Percentiles rank a stretch among this genome's conserved stretches.
These are phyloP conservation scores for Gordius sp. DNA, from an alignment of 2,888 invertebrate genomes.

Conservation along the genomic window DNA sequence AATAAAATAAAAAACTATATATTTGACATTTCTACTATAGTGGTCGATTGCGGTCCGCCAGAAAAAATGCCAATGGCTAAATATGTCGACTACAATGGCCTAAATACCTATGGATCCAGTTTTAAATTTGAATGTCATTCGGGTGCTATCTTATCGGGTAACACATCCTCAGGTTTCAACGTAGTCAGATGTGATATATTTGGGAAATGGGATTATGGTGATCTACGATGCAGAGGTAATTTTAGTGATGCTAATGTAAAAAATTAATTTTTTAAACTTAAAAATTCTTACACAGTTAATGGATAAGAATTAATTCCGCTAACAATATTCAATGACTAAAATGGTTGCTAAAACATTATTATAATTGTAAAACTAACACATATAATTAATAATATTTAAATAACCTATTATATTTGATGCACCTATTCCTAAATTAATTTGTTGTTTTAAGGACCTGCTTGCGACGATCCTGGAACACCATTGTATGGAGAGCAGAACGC, in stretches of 20 bases:
- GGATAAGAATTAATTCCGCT: too few species aligned
- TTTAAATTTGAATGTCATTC: conserved; percentile 75
- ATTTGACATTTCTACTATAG: conserved; percentile 20
- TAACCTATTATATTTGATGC: too few species aligned
- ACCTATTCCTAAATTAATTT: too few species aligned
- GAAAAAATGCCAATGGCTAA: conserved; percentile 75
- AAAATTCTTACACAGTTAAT: too few species aligned
- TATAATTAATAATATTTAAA: too few species aligned
- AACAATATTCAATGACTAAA: too few species aligned
- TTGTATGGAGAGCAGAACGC: conserved; percentile 64
- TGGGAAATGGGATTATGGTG: conserved; percentile 87
- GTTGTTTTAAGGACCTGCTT: conserved; percentile 46
- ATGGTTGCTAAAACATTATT: too few species aligned
- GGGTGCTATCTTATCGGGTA: conserved; percentile 70
- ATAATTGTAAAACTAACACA: too few species aligned
- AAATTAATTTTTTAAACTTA: too few species aligned
- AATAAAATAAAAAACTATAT: not conserved
- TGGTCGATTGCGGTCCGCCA: conserved; percentile 66
- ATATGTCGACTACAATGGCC: conserved; percentile 63
- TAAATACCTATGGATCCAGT: conserved; percentile 54
- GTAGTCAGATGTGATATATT: conserved; percentile 68
- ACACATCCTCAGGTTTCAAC: conserved; percentile 64
- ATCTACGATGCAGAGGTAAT: conserved; percentile 56
- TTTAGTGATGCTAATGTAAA: not conserved
- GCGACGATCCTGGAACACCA: conserved; percentile 74